Evolutionary conservation across 2,113 vertebrate genomes (phyloP).

Genomic region (Bostrychus sinensis): DNA sequence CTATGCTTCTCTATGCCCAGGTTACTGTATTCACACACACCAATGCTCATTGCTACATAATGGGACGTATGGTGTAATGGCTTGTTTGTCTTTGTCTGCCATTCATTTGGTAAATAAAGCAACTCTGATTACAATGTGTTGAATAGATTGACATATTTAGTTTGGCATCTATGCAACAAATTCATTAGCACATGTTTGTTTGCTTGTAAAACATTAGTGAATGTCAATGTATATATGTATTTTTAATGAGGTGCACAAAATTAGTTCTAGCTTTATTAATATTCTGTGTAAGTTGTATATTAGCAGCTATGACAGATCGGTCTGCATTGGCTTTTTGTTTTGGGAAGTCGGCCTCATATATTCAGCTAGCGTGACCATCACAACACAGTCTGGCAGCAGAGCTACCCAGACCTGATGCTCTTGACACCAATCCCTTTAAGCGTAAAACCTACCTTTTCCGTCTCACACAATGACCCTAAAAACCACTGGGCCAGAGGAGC

Average conservation of each 20-base stretch:
- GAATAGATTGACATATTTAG: slow-evolving; percentile 51
- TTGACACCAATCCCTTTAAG: slow-evolving; percentile 46
- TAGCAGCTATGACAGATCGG: background rate
- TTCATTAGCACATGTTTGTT: slow-evolving; percentile 40
- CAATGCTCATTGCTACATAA: slow-evolving; percentile 46
- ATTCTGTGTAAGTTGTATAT: background rate
- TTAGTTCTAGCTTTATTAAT: background rate
- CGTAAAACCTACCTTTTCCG: slow-evolving; percentile 39
- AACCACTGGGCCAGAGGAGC: slow-evolving; percentile 28
- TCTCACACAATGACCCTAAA: slow-evolving; percentile 42
- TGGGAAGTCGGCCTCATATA: slow-evolving; percentile 7
- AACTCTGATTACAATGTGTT: slow-evolving; percentile 65
- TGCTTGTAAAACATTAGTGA: slow-evolving; percentile 1
- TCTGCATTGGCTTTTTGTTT: background rate
- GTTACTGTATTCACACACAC: slow-evolving; percentile 32
- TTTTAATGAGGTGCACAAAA: slow-evolving; percentile 12
- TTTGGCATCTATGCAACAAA: slow-evolving; percentile 32
- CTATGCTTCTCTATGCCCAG: slow-evolving; percentile 3
- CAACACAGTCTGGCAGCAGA: slow-evolving; percentile 30
- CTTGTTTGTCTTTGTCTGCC: slow-evolving; percentile 60
- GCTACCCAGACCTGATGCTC: background rate
- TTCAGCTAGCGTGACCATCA: slow-evolving; percentile 23
- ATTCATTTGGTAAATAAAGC: slow-evolving; percentile 62
- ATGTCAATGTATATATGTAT: background rate
- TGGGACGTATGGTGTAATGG: slow-evolving; percentile 68